Evolutionary conservation across 2,113 vertebrate species (phyloP), one percentile per base, ranked within the genome.

Genomic region (Mixornis gularis): DNA sequence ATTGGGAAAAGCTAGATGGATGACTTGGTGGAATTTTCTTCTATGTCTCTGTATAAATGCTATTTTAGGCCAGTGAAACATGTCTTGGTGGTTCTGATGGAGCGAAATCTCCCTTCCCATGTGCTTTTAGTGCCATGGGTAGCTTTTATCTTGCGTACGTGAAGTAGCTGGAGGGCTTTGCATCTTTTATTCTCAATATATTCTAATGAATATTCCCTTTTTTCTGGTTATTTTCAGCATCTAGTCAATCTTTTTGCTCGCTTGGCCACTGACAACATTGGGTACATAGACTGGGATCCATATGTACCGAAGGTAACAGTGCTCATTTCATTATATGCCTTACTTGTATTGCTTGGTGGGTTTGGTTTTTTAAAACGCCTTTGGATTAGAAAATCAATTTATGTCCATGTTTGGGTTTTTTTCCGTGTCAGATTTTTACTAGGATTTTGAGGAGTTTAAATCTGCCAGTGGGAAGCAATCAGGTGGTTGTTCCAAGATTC

Each of bases 251-350:
- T 99, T 56, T 99, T 99, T 97, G 98, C 99, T 85, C 99, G 99
- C 65, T 96, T 99, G 97, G 98, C 99, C 83, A 98, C 98, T 83
- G 99, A 99, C 97, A 99, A 99, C 97, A 99, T 99, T 30, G 99
- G 99, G 83, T 99, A 99, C 97, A 98, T 99, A 90, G 98, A 99
- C 78, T 99, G 99, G 99, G 99, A 99, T 97, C 98, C 99, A 0
- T 99, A 98, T 95, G 98, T 99, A 95, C 99, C 99, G 66, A 99
- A 99, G 99, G 99, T 99, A 97, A 95, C 18, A 58, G 30, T 46
- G 56, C 30, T 68, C 3, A 22, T 48, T 58, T 51, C 59, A 12
- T 44, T 21, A 16, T 19, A 13, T 13, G 6, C 17, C 21, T 77
- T 32, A 32, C 7, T 66, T 66, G 18, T 1, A 38, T 52, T 52